A percentile compares a stretch with the other conserved stretches of the same genome.
Evolutionary conservation across 2,888 invertebrate species (phyloP).

Genomic region (Metopia argyrocephala): DNA sequence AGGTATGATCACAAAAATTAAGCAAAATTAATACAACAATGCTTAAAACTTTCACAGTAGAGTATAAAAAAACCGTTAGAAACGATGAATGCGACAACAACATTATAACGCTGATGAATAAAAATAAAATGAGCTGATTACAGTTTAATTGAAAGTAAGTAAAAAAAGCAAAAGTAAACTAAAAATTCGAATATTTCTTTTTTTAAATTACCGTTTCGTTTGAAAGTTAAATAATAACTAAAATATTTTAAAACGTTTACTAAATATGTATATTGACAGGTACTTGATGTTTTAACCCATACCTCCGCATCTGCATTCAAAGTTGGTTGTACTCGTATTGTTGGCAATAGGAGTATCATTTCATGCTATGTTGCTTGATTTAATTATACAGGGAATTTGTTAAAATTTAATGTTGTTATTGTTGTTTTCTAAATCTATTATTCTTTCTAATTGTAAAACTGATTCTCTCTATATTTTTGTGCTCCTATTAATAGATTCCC

Average conservation of each 20-base stretch:
- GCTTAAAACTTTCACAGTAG: slow-evolving; percentile 18
- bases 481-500: neutral
- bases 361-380: slow-evolving; percentile 75
- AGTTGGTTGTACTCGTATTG: neutral
- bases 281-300: slow-evolving; percentile 11
- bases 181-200: slow-evolving; percentile 4
- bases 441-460: neutral
- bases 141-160: slow-evolving; percentile 59
- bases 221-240: slow-evolving; percentile 60
- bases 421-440: neutral
- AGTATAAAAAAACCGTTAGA: slow-evolving; percentile 61
- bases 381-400: slow-evolving; percentile 71
- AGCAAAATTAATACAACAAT: slow-evolving; percentile 48
- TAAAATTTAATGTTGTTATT: slow-evolving; percentile 6
- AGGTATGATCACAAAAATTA: slow-evolving; percentile 42
- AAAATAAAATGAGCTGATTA: slow-evolving; percentile 48
- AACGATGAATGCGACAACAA: slow-evolving; percentile 1
- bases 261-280: slow-evolving; percentile 39
- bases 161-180: slow-evolving; percentile 5
- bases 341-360: no score
- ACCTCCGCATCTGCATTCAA: neutral
- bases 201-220: slow-evolving; percentile 42
- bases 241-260: slow-evolving; percentile 11
- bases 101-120: neutral
- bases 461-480: neutral